phyloP scores from a whole-genome alignment of 2,888 invertebrate genomes.

The Agrilus biguttatus region DNA sequence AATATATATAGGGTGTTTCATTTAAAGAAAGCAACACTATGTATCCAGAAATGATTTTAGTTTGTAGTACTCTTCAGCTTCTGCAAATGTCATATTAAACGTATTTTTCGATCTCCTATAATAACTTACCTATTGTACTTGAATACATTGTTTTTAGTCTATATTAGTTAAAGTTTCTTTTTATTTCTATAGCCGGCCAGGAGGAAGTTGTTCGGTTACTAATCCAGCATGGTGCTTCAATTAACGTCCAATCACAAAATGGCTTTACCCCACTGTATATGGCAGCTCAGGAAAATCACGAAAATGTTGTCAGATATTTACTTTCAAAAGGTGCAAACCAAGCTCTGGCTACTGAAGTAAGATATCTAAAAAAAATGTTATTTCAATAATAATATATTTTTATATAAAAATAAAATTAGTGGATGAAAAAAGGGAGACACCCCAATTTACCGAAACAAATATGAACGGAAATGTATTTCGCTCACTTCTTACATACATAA shows the following conservation, averaged over 20 bases:
- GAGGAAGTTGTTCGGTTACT: slow-evolving; percentile 84
- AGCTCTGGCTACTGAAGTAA: slow-evolving; percentile 86
- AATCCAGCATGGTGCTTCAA: slow-evolving; percentile 80
- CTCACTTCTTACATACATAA: too few relatives aligned
- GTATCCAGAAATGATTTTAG: too few relatives aligned
- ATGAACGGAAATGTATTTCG: too few relatives aligned
- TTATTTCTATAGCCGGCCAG: slow-evolving; percentile 60
- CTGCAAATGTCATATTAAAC: too few relatives aligned
- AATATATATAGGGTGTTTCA: too few relatives aligned
- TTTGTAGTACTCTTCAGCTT: too few relatives aligned
- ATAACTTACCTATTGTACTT: too few relatives aligned
- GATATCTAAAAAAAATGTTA: slow-evolving; percentile 1
- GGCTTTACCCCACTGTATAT: slow-evolving; percentile 98
- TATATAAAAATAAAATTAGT: not conserved
- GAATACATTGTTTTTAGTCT: too few relatives aligned
- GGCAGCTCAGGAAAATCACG: slow-evolving; percentile 97
- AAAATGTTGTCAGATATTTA: slow-evolving; percentile 80
- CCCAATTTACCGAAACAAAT: too few relatives aligned
- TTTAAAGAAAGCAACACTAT: too few relatives aligned
- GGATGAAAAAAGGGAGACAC: not conserved
- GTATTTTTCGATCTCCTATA: too few relatives aligned
- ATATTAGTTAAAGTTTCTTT: not conserved
- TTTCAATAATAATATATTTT: not conserved
- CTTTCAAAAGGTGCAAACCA: slow-evolving; percentile 90
- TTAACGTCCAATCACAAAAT: slow-evolving; percentile 92